Evolutionary conservation across 2,113 vertebrate species (phyloP).

Genomic region (Bungarus multicinctus): DNA sequence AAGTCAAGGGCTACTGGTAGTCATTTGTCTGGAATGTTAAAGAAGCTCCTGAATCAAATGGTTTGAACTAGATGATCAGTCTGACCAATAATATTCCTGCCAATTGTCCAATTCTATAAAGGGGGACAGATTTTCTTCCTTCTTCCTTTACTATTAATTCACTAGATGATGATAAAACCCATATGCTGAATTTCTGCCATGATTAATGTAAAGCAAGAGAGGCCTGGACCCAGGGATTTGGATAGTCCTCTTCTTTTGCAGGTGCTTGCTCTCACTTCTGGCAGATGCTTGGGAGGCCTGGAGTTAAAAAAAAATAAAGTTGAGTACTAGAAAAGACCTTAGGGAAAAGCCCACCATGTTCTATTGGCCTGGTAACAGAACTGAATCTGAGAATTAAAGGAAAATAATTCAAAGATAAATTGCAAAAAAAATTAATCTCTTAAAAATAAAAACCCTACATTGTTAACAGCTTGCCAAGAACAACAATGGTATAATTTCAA

Average conservation of each 20-base stretch:
- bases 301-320: background rate
- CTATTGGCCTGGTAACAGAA: background rate
- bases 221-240: background rate
- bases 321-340: background rate
- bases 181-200: background rate
- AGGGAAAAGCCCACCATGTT: background rate
- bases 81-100: background rate
- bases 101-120: background rate
- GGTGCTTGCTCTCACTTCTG: background rate
- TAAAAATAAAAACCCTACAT: constrained; percentile 55
- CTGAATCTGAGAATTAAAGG: constrained; percentile 18
- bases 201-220: background rate
- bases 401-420: constrained; percentile 51
- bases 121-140: background rate
- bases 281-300: background rate
- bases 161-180: background rate
- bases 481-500: constrained; percentile 67
- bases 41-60: background rate
- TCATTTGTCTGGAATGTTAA: background rate
- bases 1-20: background rate
- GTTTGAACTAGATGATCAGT: background rate
- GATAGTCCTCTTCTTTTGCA: background rate
- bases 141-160: background rate
- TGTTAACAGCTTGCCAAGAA: constrained; percentile 66
- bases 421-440: constrained; percentile 45